Evolutionary conservation across 2,888 invertebrate genomes (phyloP), one percentile per base, ranked within the genome.

Genomic region (Parnassius glacialis): DNA sequence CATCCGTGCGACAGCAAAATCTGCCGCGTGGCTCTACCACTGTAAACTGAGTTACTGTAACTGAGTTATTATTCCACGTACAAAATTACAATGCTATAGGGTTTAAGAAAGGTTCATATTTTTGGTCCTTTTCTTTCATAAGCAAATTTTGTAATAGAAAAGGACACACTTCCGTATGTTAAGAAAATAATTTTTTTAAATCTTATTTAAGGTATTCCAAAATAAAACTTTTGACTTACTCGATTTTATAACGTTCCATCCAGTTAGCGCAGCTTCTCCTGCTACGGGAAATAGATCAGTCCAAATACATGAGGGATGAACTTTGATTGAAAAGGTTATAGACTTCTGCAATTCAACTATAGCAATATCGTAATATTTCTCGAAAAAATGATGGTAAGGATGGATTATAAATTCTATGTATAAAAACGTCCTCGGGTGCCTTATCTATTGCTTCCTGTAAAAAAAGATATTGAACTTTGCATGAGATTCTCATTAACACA

Each of bases 231-330:
- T 16, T 47, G n/a, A 0, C 54, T 59, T 56, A 63, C 63, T 59
- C 25, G 63, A 59, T 52, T 63, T 59, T 43, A 63, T 56, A 11
- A 16, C 13, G 25, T 59, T 52, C 63, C 63, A 63, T 10, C 59
- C 59, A 48, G 59, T 56, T 11, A 63, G 42, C 7, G 43, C 3
- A 2, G 9, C 55, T 1, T 13, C n/a, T 11, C 47, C 56, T 9
- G n/a, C 44, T 5, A 25, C 1, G 12, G 59, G 45, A 12, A 10
- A 48, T 3, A 11, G n/a, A 41, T 54, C 43, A 13, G 43, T 60
- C 54, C 64, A 64, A 44, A 67, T 51, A 42, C 67, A 67, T 1
- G 67, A 55, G 2, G 67, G 67, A 25, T 67, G 64, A 20, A 61
- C 56, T 13, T 56, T 59, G 3, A 43, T 52, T 13, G 65, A 56